These are phyloP conservation scores for Galerucella pusilla DNA, from an alignment of 2,888 invertebrate species.

Conservation along the genomic window DNA sequence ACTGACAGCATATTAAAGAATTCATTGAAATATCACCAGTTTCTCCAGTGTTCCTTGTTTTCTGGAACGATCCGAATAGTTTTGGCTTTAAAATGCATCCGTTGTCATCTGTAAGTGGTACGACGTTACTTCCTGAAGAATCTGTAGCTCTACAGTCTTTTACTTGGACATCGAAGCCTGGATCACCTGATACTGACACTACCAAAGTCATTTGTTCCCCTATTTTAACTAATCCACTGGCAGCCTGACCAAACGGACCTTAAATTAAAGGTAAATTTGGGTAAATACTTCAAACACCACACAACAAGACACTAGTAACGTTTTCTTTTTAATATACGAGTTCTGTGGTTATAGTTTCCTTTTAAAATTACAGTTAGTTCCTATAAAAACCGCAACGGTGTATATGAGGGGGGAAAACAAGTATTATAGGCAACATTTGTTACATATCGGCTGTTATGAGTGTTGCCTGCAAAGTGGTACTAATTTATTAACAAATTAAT, in stretches of 20 bases:
- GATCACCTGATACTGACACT: conserved; percentile 81
- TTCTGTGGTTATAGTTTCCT: too few species aligned
- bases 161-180: conserved; percentile 82
- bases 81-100: conserved; percentile 85
- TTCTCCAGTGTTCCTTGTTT: conserved; percentile 78
- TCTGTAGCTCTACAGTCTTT: conserved; percentile 82
- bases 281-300: not conserved
- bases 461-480: not conserved
- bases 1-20: not conserved
- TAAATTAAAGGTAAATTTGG: conserved; percentile 5
- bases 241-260: conserved; percentile 79
- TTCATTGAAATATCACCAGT: conserved; percentile 61
- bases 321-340: too few species aligned
- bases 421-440: not conserved
- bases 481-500: too few species aligned
- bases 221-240: conserved; percentile 82
- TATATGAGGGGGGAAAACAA: not conserved
- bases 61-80: conserved; percentile 84
- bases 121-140: conserved; percentile 73
- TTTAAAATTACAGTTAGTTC: too few species aligned
- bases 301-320: too few species aligned
- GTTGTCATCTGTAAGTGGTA: conserved; percentile 77
- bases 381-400: too few species aligned
- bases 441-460: not conserved
- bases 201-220: conserved; percentile 86